These are phyloP conservation scores for Condylostylus longicornis DNA, from an alignment of 1,140 invertebrate species.

Conservation along the genomic window DNA sequence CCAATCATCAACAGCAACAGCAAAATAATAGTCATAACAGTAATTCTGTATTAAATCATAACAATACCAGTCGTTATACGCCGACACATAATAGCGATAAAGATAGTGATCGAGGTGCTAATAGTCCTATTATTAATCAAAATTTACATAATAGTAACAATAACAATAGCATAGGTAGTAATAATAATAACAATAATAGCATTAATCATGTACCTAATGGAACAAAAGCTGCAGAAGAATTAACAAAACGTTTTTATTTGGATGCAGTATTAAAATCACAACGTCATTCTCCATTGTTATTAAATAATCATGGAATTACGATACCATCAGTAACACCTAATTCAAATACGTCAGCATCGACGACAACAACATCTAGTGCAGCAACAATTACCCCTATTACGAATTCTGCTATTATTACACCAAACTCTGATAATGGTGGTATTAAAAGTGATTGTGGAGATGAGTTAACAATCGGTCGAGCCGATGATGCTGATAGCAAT, in stretches of 20 bases:
- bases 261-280: slow-evolving; percentile 56
- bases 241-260: slow-evolving; percentile 51
- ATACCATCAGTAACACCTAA: no score
- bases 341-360: slow-evolving; percentile 15
- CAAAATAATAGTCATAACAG: no score
- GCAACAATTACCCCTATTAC: slow-evolving; percentile 24
- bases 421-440: slow-evolving; percentile 28
- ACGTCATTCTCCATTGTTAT: slow-evolving; percentile 11
- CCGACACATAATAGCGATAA: slow-evolving; percentile 24
- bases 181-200: slow-evolving; percentile 21
- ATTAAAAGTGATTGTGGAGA: no score
- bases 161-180: slow-evolving; percentile 7
- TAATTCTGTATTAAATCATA: slow-evolving; percentile 19
- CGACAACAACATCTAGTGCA: slow-evolving; percentile 16
- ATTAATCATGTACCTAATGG: slow-evolving; percentile 26
- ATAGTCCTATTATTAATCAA: slow-evolving; percentile 25
- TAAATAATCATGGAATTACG: not conserved
- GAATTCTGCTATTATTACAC: slow-evolving; percentile 25
- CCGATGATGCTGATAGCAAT: slow-evolving; percentile 1
- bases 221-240: slow-evolving; percentile 35
- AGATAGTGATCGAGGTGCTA: slow-evolving; percentile 17
- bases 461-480: no score
- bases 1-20: slow-evolving; percentile 8
- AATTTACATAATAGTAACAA: no score
- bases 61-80: slow-evolving; percentile 44